Conservation (phyloP, 2,113 vertebrate genomes). For the Morone saxatilis region DNA sequence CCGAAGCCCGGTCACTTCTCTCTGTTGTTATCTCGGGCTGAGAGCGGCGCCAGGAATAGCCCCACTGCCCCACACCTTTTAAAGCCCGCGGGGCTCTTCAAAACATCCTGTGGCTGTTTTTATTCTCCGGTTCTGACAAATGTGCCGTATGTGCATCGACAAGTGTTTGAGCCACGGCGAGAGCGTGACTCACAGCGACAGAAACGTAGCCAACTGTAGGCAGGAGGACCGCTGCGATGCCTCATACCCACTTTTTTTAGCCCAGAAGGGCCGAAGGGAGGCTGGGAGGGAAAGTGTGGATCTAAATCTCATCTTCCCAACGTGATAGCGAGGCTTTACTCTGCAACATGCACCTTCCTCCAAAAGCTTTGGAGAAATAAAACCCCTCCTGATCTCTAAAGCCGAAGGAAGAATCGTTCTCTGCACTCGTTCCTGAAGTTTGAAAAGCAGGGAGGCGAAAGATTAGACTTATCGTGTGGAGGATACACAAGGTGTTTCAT, state of each 20-base stretch:
- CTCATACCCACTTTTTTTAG: slow-evolving; percentile 41
- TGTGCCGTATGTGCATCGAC: neutral
- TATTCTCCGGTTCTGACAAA: slow-evolving; percentile 50
- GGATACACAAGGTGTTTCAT: slow-evolving; percentile 23
- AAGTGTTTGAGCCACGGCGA: neutral
- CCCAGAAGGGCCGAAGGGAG: slow-evolving; percentile 8
- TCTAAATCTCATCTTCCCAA: slow-evolving; percentile 50
- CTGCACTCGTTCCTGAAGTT: slow-evolving; percentile 10
- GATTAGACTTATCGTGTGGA: slow-evolving; percentile 45
- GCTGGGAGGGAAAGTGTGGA: neutral
- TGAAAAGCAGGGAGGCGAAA: slow-evolving; percentile 39
- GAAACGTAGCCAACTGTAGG: slow-evolving; percentile 42
- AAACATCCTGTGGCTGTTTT: neutral
- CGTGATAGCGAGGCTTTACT: slow-evolving; percentile 32
- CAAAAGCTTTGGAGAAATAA: neutral
- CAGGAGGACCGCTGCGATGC: slow-evolving; percentile 30
- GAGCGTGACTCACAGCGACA: slow-evolving; percentile 58
- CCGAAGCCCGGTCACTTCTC: neutral
- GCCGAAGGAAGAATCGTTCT: neutral
- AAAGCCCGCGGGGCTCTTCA: slow-evolving; percentile 9
- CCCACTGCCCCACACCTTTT: slow-evolving; percentile 1
- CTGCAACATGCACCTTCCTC: slow-evolving; percentile 16
- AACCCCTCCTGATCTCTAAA: neutral
- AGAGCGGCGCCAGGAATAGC: neutral
- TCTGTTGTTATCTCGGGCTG: neutral